Evolutionary conservation across 2,113 vertebrate genomes (phyloP), one percentile per base, ranked within the genome.

Genomic region (Zosterops lateralis): DNA sequence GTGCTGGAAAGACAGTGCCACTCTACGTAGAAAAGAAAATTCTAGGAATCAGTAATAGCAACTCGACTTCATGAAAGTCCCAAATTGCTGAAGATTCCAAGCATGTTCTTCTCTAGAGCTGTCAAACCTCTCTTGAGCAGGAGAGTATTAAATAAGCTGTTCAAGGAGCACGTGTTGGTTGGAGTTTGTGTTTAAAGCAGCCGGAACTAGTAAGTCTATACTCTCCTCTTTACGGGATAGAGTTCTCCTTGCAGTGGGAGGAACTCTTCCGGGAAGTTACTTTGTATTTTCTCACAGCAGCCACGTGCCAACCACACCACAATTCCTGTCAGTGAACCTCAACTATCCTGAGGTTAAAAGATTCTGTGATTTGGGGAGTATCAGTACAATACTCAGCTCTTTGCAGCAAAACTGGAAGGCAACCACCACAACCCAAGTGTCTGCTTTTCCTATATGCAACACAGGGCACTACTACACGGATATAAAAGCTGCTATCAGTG

Each of bases 401-500:
- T 8, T 7, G 29, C 40, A 76, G 36, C 31, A 44, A 12, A 67
- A 53, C 0, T 7, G 17, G n/a, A 64, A 58, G 10, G 42, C 22
- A 61, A 34, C 8, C 4, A 29, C 29, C 1, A 2, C 29, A 60
- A 47, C 10, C 40, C 21, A 87, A 72, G 42, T 5, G 1, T 18
- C 16, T 79, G 4, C 2, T 73, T 65, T 71, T 32, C 50, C 48
- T 24, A 26, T 22, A n/a, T 0, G 14, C 26, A 87, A 67, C 19
- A 66, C 4, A 10, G 5, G 45, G 58, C 65, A 42, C 6, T 44
- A 48, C 19, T 32, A 51, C 20, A 10, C 0, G 0, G 14, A n/a
- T 45, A 70, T 58, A 38, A 50, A 66, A 70, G 38, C 51, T 50
- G 34, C 9, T 45, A 20, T 16, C 36, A 20, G 14, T 2, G 6